phyloP scores from a whole-genome alignment of 2,113 vertebrate genomes.

The Cyanoderma ruficeps region DNA sequence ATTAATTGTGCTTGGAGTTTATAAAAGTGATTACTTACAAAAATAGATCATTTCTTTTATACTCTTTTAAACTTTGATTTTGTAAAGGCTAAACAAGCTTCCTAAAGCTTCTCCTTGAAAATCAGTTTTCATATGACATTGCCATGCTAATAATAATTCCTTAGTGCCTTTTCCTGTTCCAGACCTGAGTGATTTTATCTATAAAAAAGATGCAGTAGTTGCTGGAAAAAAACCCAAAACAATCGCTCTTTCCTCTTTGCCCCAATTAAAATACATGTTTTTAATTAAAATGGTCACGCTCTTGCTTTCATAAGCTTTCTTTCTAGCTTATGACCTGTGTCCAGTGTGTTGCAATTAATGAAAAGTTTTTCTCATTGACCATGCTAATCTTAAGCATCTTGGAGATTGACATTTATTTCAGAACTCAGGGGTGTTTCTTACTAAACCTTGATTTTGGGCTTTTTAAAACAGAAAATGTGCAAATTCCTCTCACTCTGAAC shows the following conservation, averaged over 20 bases:
- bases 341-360: background rate
- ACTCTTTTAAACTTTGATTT: background rate
- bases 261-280: background rate
- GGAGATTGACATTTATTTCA: background rate
- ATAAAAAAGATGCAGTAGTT: background rate
- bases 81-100: background rate
- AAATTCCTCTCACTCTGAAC: background rate
- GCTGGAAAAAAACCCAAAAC: background rate
- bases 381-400: background rate
- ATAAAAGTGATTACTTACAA: background rate
- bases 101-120: background rate
- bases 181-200: background rate
- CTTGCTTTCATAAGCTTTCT: background rate
- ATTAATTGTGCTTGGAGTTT: conserved; percentile 11
- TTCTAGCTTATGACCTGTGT: background rate
- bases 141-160: background rate
- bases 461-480: background rate
- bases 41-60: background rate
- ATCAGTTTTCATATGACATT: background rate
- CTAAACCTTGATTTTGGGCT: background rate
- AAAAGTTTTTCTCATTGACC: background rate
- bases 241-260: background rate
- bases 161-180: background rate
- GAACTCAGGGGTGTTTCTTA: background rate
- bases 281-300: background rate